Conservation (phyloP, 2,797 vertebrate species). For the Malurus leucopterus region DNA sequence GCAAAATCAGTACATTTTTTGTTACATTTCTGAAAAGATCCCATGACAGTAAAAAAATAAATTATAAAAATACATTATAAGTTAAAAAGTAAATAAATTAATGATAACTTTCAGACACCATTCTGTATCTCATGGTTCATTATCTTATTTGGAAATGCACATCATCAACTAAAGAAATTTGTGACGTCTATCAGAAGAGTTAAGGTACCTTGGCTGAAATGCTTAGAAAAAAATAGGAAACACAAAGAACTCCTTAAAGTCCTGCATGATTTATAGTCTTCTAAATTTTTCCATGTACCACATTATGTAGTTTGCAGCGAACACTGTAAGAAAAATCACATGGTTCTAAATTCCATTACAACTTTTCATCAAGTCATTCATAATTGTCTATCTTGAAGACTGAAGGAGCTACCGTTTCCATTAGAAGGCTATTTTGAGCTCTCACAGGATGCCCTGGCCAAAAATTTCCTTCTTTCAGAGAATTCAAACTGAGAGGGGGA, state of each 20-base stretch:
- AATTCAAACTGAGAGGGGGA: neutral
- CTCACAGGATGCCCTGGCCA: neutral
- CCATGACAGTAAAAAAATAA: neutral
- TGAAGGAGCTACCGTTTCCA: neutral
- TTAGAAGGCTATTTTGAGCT: neutral
- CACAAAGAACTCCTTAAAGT: neutral
- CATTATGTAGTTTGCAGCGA: neutral
- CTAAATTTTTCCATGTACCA: neutral
- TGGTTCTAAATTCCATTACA: slow-evolving; percentile 38
- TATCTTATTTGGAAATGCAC: neutral
- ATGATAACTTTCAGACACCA: neutral
- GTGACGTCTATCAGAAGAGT: slow-evolving; percentile 6
- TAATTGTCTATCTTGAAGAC: slow-evolving; percentile 16
- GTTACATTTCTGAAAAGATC: neutral
- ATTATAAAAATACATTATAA: neutral
- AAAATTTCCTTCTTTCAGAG: neutral
- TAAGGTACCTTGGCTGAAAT: slow-evolving; percentile 15
- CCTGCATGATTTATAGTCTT: slow-evolving; percentile 42
- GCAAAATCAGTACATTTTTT: neutral
- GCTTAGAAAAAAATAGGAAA: neutral
- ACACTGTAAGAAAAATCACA: slow-evolving; percentile 43
- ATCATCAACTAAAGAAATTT: slow-evolving; percentile 4
- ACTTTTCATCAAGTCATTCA: slow-evolving; percentile 37
- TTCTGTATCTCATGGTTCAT: neutral
- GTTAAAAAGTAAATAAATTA: slow-evolving; percentile 2